Conservation (phyloP, 2,113 vertebrate species). For the Dipodomys merriami region DNA sequence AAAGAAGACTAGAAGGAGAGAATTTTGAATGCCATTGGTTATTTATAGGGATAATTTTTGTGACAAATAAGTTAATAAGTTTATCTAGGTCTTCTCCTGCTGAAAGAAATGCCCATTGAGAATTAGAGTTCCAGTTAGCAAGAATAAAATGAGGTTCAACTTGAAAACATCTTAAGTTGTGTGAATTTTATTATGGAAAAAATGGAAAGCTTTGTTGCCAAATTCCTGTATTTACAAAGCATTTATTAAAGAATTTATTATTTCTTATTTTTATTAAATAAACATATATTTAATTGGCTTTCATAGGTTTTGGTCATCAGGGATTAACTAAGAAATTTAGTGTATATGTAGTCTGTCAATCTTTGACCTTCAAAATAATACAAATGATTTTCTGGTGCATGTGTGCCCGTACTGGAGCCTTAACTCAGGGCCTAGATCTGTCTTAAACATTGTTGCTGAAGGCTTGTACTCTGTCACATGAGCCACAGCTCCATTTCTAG, state of each 20-base stretch:
- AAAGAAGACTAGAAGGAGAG: background rate
- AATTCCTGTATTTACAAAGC: background rate
- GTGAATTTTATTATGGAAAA: background rate
- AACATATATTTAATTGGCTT: background rate
- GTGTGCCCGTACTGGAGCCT: too few relatives aligned
- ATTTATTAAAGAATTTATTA: background rate
- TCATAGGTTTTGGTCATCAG: background rate
- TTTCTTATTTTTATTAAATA: slow-evolving; percentile 2
- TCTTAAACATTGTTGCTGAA: too few relatives aligned
- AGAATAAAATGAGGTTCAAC: slow-evolving; percentile 17
- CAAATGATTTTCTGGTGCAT: background rate
- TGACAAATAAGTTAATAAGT: background rate
- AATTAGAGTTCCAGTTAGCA: background rate
- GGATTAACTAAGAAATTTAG: background rate
- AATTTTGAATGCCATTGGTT: background rate
- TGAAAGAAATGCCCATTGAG: background rate
- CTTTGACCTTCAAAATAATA: slow-evolving; percentile 21
- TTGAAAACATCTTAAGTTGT: background rate
- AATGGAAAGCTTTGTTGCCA: background rate
- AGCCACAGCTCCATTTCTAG: too few relatives aligned
- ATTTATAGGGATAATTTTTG: background rate
- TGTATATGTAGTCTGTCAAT: background rate
- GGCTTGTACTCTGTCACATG: too few relatives aligned
- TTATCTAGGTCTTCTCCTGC: background rate
- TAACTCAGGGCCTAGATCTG: too few relatives aligned